Evolutionary conservation across 2,888 invertebrate genomes (phyloP).

Genomic region (Cephus rjabovi): DNA sequence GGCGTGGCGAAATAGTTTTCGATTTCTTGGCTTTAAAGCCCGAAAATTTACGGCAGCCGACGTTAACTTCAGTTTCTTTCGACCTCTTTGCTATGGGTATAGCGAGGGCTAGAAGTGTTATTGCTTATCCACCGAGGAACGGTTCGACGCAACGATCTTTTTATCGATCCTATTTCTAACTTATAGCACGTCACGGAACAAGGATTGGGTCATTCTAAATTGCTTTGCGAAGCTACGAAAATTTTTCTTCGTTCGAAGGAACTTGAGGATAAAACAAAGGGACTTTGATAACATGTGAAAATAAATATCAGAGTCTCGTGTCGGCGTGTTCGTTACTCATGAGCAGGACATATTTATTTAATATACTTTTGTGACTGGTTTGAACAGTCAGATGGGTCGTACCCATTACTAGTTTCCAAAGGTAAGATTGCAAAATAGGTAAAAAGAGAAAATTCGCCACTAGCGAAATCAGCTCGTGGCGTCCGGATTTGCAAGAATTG

Average conservation of each 20-base stretch:
- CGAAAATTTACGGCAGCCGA: conserved; percentile 44
- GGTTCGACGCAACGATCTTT: background rate
- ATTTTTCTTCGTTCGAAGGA: background rate
- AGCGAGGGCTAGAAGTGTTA: conserved; percentile 5
- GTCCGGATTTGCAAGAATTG: conserved; percentile 26
- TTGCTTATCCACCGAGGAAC: background rate
- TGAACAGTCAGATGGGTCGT: background rate
- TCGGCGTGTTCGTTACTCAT: no score
- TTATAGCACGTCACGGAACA: background rate
- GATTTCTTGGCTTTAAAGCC: conserved; percentile 50
- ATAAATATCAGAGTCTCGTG: background rate
- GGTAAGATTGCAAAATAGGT: background rate
- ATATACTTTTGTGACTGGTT: background rate
- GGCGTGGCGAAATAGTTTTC: conserved; percentile 59
- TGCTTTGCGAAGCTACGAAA: background rate
- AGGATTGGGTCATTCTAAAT: background rate
- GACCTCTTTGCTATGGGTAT: background rate
- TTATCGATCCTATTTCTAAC: background rate
- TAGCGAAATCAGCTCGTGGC: background rate
- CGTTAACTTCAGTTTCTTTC: conserved; percentile 44
- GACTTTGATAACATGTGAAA: background rate
- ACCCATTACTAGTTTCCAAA: background rate
- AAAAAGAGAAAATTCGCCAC: background rate
- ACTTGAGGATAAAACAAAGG: background rate
- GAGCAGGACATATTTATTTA: no score